Conservation (phyloP, 2,113 vertebrate genomes). For the Eretmochelys imbricata region DNA sequence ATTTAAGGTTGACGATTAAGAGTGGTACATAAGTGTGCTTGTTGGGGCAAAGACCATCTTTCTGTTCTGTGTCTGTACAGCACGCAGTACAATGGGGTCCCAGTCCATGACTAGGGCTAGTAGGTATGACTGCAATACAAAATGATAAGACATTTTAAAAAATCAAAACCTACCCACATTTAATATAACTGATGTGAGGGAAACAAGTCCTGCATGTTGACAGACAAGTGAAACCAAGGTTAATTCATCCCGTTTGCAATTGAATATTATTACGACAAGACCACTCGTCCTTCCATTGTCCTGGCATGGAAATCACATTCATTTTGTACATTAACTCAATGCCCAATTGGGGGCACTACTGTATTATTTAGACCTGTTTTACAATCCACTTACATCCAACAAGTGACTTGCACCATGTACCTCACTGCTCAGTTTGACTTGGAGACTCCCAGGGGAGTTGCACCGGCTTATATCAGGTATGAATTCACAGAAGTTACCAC, state of each 20-base stretch:
- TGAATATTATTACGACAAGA: not conserved
- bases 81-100: not conserved
- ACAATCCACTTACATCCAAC: not conserved
- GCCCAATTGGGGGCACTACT: slow-evolving; percentile 21
- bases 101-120: not conserved
- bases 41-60: not conserved
- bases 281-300: too few species aligned
- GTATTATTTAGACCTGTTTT: not conserved
- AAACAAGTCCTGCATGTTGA: fast-evolving
- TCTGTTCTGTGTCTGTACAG: not conserved
- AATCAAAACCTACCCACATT: not conserved
- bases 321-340: slow-evolving; percentile 1
- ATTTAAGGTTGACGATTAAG: slow-evolving; percentile 11
- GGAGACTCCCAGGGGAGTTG: not conserved
- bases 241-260: not conserved
- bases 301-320: not conserved
- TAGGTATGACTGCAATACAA: not conserved
- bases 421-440: fast-evolving
- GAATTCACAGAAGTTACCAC: not conserved
- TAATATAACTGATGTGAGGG: not conserved
- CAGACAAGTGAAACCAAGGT: not conserved
- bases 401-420: not conserved
- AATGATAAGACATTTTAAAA: not conserved
- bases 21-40: not conserved
- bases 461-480: not conserved